Base-by-base conservation (phyloP, 2,888 invertebrate species). In the Chrysolina oricalcia region DNA sequence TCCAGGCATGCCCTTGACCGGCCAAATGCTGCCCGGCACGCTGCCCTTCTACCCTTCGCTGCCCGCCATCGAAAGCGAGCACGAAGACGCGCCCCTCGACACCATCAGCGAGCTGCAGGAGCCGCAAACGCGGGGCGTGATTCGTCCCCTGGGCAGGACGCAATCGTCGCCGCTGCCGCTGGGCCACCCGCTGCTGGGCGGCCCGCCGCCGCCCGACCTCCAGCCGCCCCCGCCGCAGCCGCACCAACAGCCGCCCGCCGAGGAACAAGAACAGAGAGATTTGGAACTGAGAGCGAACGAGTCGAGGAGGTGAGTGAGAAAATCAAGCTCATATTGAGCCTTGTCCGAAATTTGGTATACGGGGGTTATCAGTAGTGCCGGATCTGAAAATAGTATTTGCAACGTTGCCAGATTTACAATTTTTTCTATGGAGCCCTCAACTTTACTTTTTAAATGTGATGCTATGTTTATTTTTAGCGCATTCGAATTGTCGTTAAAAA, bases 141-240 rank as follows among this genome's bases (percentile, higher is more conserved):
- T 89, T 81, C 90, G 96, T 69, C 96, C 96, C 43, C 91, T 97
- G 83, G 97, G 97, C 75, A 93, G 98, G 86, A 98, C 98, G 74
- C 98, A 98, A 90, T 98, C 98, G 63, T 98, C 98, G 3, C 97
- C 97, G 0, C 89, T 97, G 82, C 96, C 96, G 35, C 90, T 98
- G 72, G 97, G 97, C 0, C 96, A 97, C 90, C 96, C 97, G 27
- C 93, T 96, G 91, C 91, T 97, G 72, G 87, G 87, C 27, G 87
- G 86, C 15, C 84, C 83, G 43, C 85, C 85, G 27, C 80, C 82
- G 46, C 84, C 85, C 64, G 82, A 82, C 11, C 84, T 82, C 40
- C 98, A 98, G 89, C 98, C 97, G 3, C 97, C 97, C 0, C 89
- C 97, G 82, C 96, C 96, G 23, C 90, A 97, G 72, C 96, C 97